phyloP scores from a whole-genome alignment of 2,797 vertebrate species.

The Eulemur rubriventer region DNA sequence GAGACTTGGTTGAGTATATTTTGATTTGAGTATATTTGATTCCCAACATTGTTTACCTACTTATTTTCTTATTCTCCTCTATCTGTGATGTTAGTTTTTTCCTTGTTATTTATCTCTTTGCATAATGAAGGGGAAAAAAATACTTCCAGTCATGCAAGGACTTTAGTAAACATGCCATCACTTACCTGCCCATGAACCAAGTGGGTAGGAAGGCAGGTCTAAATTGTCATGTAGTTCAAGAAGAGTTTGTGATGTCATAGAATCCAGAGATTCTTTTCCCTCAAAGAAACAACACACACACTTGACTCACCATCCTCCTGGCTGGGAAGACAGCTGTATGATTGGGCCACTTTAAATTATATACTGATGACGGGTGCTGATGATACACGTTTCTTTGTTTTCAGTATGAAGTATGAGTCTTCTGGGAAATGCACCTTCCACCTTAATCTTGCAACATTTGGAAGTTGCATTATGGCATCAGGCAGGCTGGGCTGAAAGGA shows the following conservation, averaged over 20 bases:
- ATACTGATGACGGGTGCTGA: neutral
- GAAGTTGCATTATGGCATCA: neutral
- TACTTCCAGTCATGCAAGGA: neutral
- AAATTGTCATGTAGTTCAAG: too few relatives aligned
- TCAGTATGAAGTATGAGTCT: neutral
- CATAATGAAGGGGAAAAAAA: neutral
- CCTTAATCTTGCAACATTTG: neutral
- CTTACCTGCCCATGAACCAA: neutral
- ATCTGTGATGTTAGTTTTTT: neutral
- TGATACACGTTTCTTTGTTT: neutral
- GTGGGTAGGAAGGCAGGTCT: neutral
- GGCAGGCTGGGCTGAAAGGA: neutral
- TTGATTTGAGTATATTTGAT: neutral
- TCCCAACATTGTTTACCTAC: neutral
- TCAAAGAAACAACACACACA: neutral
- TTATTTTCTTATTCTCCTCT: conserved; percentile 11
- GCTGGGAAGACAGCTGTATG: neutral
- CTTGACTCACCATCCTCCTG: neutral
- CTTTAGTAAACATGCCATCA: neutral
- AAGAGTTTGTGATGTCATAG: neutral
- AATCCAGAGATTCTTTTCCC: neutral
- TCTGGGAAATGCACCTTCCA: neutral
- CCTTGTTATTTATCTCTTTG: neutral
- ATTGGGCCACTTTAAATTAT: neutral
- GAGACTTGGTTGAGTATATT: neutral